Conservation (phyloP, 2,113 vertebrate genomes). For the Gorsachius goisagi region DNA sequence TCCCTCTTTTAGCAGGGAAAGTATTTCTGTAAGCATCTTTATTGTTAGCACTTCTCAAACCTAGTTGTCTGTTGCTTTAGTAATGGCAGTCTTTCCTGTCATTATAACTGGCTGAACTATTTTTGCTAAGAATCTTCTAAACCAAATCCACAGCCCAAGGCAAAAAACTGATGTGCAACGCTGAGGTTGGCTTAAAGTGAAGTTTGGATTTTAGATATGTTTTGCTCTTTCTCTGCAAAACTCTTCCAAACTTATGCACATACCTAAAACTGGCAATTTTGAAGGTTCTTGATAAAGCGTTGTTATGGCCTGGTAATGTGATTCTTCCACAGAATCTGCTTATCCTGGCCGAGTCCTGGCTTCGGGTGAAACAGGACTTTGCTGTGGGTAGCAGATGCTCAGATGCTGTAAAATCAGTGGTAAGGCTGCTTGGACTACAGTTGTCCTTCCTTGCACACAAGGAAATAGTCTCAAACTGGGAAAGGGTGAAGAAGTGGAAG, state of each 20-base stretch:
- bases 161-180: neutral
- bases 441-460: neutral
- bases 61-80: neutral
- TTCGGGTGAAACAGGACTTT: neutral
- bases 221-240: neutral
- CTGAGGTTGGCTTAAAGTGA: neutral
- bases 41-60: neutral
- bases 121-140: neutral
- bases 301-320: neutral
- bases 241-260: neutral
- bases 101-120: neutral
- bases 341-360: neutral
- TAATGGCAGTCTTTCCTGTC: neutral
- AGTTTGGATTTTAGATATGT: neutral
- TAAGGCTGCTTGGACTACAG: neutral
- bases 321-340: neutral
- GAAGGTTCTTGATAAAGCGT: neutral
- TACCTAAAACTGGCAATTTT: neutral
- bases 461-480: neutral
- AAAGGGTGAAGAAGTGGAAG: neutral
- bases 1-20: neutral
- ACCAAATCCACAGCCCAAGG: neutral
- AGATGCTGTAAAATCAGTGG: neutral
- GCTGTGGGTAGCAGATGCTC: neutral
- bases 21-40: neutral